A percentile compares a stretch with the other conserved stretches of the same genome.
These are phyloP conservation scores for Andrena camellia DNA, from an alignment of 2,888 invertebrate genomes.

Conservation along the genomic window DNA sequence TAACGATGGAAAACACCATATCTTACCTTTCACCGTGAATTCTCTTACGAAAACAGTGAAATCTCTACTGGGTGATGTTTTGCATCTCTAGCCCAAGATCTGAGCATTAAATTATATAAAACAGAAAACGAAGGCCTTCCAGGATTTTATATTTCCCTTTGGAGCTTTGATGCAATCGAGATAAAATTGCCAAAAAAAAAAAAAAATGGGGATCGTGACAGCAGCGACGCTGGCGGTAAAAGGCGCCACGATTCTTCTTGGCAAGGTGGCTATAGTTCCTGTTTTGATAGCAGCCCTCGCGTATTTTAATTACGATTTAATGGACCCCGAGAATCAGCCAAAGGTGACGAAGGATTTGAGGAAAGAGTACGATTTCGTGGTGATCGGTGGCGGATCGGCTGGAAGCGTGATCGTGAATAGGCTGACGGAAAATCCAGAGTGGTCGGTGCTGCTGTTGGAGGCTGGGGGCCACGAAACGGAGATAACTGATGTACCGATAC, in stretches of 20 bases:
- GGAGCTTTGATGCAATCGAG: not conserved
- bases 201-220: conserved; percentile 82
- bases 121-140: not conserved
- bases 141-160: not conserved
- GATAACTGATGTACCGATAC: conserved; percentile 93
- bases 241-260: conserved; percentile 89
- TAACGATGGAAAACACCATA: not conserved
- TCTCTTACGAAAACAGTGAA: not conserved
- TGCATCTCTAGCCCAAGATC: not conserved
- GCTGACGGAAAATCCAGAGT: conserved; percentile 91
- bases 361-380: conserved; percentile 92
- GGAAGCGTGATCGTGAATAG: conserved; percentile 94
- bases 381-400: conserved; percentile 94
- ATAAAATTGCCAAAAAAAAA: not conserved
- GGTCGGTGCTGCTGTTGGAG: conserved; percentile 93
- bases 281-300: conserved; percentile 91
- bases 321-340: conserved; percentile 94
- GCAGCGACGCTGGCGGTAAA: conserved; percentile 90
- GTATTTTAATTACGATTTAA: conserved; percentile 93
- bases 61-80: not conserved
- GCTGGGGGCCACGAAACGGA: conserved; percentile 96
- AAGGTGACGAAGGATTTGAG: conserved; percentile 88
- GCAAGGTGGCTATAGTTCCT: conserved; percentile 90
- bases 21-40: not conserved
- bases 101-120: not conserved